Evolutionary conservation across 2,888 invertebrate genomes (phyloP), one percentile per base, ranked within the genome.

Genomic region (Halictus quadricinctus): DNA sequence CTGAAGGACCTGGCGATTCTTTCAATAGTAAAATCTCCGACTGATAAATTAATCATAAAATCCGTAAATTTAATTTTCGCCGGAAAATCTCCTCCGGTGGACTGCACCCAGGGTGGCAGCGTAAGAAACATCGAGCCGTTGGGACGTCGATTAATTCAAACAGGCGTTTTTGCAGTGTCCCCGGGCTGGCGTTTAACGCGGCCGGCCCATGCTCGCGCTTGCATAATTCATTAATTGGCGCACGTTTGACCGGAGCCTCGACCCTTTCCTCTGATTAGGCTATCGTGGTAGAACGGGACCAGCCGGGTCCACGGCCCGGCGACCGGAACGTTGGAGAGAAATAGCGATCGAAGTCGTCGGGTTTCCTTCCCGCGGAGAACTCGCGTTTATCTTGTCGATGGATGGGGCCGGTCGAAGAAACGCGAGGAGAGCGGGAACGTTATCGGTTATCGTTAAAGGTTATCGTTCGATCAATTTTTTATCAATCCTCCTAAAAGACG

Each of bases 61-160:
- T 58, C n/a, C n/a, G n/a, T 54, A 2, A 1, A n/a, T 54, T 54
- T 3, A n/a, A 54, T 54, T n/a, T n/a, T 58, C n/a, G n/a, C 58
- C n/a, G 4, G n/a, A 58, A 58, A n/a, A 58, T n/a, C 12, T 21
- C 58, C n/a, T n/a, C 58, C 1, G n/a, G 58, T 46, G 46, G 46
- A 46, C 43, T 15, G 18, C 25, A 21, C 41, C 43, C 21, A 50
- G 73, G 83, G 82, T 72, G 54, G 66, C 81, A 41, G 4, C 10
- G 48, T n/a, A 88, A 84, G 60, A 79, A 77, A 66, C 43, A 25
- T 58, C 60, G 25, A 2, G 36, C 58, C 75, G 21, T 72, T 18
- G 72, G 21, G 36, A 46, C 78, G 79, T 75, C 85, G 83, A 88
- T 88, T 88, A 87, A 88, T 88, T 88, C 88, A 74, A 80, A 85